Base-by-base conservation (phyloP, 2,797 vertebrate genomes). In the Paramormyrops hopkinsi region DNA sequence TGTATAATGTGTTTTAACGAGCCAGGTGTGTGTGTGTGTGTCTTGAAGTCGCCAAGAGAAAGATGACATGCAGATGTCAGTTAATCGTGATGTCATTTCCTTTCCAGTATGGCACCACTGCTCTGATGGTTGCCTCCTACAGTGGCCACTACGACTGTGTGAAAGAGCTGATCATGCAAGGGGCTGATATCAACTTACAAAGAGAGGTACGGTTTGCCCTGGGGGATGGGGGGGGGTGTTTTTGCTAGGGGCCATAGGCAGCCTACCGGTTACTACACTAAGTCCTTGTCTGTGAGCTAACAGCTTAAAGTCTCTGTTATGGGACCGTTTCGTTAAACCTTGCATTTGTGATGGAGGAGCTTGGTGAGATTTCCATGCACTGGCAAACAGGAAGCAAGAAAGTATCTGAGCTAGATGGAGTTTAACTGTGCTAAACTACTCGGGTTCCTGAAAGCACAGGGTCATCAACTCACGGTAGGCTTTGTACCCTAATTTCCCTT, bases 121-220 rank as follows among this genome's bases (percentile, higher is more conserved):
- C 98, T 0, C 95, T 99, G 94, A 99, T 99, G 98, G 97, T 99
- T 86, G 97, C 98, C 3, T 98, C 98, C 2, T 98, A 97, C 90
- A 96, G 96, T 1, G 97, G 97, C 89, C 97, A 99, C 92, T 94
- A 95, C 91, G 97, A 97, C 1, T 99, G 98, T 86, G 97, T 96
- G 50, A 96, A 94, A 91, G 98, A 99, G 87, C 94, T 99, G 73
- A 97, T 99, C 90, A 95, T 98, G 93, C 98, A 99, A 92, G 98
- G 98, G 91, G 97, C 98, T 0, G 97, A 99, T 93, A 98, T 99
- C 95, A 99, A 99, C 94, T 96, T 98, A 90, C 98, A 99, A 95
- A 97, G 97, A 96, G 97, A 99, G 97, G 98, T 99, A 97, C 5
- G 59, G 53, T 25, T 51, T 46, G 37, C 7, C 73, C 17, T 44